Evolutionary conservation across 2,888 invertebrate species (phyloP), one percentile per base, ranked within the genome.

Genomic region (Drosophila anomalata): DNA sequence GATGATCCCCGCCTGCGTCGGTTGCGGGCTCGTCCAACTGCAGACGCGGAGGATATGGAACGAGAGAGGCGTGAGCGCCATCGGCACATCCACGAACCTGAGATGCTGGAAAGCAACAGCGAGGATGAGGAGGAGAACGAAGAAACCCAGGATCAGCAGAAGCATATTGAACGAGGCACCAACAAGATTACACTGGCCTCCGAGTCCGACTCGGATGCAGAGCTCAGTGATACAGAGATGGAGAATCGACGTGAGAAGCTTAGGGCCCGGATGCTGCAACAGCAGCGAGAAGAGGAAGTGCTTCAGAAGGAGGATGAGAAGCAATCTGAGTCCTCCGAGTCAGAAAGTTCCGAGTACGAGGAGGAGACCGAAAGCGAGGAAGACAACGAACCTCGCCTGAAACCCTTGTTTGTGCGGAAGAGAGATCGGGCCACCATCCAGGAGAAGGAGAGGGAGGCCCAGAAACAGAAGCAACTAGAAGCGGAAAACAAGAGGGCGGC

Each of bases 391-490:
- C 98, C 98, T 0, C 93, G 98, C 60, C 93, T 99, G 8, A 99
- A 98, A 89, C 99, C 98, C 0, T 96, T 99, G 0, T 99, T 98
- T 92, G 98, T 99, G 0, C 93, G 97, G 73, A 98, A 98, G 80
- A 95, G 95, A 62, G 99, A 99, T 87, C 94, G 99, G 62, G 96
- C 99, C 76, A 99, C 99, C 0, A 96, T 99, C 17, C 96, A 97
- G 78, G 99, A 99, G 91, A 96, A 96, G 79, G 99, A 99, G 86
- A 95, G 96, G 50, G 97, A 98, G 92, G 95, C 95, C 14, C 94
- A 95, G 74, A 96, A 95, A 78, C 95, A 96, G 87, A 97, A 97
- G 88, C 97, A 97, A 90, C 93, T 95, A 57, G 98, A 98, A 91
- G 90, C 94, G 0, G 98, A 98, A 86, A 94, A 95, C 0, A 95